Conservation (phyloP, 37 sponge, comb jelly and placozoan species). For the Amphimedon queenslandica region DNA sequence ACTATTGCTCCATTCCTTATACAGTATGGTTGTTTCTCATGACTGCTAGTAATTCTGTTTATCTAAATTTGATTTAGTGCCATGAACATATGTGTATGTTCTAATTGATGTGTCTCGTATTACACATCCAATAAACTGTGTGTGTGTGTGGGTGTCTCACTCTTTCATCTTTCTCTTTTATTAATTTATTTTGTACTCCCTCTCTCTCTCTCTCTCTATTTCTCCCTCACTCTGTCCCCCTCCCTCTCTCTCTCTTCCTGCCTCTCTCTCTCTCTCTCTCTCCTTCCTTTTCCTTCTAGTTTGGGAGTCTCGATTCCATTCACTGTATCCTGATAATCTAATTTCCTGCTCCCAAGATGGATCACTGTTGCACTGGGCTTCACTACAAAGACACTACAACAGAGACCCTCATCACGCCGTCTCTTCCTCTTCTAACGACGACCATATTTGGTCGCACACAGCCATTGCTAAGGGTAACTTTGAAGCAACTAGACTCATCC, state of each 20-base stretch:
- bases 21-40: too few species aligned
- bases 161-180: background rate
- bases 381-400: too few species aligned
- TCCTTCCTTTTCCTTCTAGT: constrained; percentile 32
- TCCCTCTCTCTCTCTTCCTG: background rate
- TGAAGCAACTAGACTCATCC: constrained; percentile 16
- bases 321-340: constrained; percentile 56
- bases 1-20: too few species aligned
- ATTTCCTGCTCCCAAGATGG: constrained; percentile 83
- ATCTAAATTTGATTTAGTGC: too few species aligned
- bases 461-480: constrained; percentile 23
- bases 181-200: constrained; percentile 1
- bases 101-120: too few species aligned
- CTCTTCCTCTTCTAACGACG: background rate
- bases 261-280: constrained; percentile 10
- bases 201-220: constrained; percentile 11
- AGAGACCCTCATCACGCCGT: background rate
- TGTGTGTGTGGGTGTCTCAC: too few species aligned
- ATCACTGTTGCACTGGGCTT: constrained; percentile 80
- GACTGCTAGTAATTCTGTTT: too few species aligned
- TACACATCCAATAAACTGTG: too few species aligned
- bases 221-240: constrained; percentile 3
- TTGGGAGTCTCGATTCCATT: constrained; percentile 71
- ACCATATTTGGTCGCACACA: constrained; percentile 46
- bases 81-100: too few species aligned